A percentile compares a stretch with the other conserved stretches of the same genome.
Conservation (phyloP, 2,888 invertebrate genomes). For the Seira sanloemensis region DNA sequence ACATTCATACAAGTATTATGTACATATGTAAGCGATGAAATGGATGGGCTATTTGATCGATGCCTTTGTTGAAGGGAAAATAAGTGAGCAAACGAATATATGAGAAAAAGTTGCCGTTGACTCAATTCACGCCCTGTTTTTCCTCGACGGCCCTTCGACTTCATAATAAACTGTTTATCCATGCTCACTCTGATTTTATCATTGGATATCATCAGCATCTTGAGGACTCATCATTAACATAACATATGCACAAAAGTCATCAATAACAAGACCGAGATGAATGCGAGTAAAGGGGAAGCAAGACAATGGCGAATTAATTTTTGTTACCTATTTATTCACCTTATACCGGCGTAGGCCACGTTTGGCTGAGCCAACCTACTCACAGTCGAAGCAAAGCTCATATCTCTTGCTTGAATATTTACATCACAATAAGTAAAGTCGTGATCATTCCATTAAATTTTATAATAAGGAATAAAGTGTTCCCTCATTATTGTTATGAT, state of each 20-base stretch:
- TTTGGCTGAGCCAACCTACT: conserved; percentile 13
- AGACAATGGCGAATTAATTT: conserved; percentile 39
- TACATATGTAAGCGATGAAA: not conserved
- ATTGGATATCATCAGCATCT: conserved; percentile 14
- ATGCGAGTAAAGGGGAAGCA: not conserved
- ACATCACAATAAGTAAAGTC: conserved; percentile 20
- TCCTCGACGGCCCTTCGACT: conserved; percentile 14
- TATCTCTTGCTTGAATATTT: conserved; percentile 12
- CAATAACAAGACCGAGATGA: conserved; percentile 35
- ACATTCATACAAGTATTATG: too few relatives aligned
- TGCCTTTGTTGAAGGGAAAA: conserved; percentile 6
- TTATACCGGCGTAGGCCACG: too few relatives aligned
- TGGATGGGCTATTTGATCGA: conserved; percentile 1
- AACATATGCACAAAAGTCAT: conserved; percentile 47
- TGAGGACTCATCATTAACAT: conserved; percentile 25
- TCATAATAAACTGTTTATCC: conserved; percentile 2
- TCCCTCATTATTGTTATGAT: conserved; percentile 9
- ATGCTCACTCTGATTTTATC: conserved; percentile 12
- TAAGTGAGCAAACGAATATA: not conserved
- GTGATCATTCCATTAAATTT: conserved; percentile 37
- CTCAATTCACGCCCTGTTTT: conserved; percentile 37
- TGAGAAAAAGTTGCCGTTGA: not conserved
- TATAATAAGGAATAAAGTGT: conserved; percentile 16
- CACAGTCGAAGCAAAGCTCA: not conserved
- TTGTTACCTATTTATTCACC: conserved; percentile 7